Conservation (phyloP, 2,113 vertebrate genomes). For the Leucoraja erinaceus region DNA sequence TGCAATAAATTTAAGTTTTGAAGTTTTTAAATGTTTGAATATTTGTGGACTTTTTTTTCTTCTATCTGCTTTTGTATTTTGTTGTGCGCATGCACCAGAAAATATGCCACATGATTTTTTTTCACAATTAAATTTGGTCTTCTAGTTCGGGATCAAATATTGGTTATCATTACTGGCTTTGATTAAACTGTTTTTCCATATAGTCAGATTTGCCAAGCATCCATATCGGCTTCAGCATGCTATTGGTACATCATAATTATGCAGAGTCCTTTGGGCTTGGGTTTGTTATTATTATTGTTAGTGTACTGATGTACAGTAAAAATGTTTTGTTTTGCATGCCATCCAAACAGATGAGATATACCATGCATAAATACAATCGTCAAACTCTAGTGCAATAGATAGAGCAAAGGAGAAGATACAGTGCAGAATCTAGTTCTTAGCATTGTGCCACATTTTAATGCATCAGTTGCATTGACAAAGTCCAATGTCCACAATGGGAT, state of each 20-base stretch:
- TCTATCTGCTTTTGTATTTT: not conserved
- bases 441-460: too few relatives aligned
- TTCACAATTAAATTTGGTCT: not conserved
- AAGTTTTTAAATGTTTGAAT: not conserved
- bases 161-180: not conserved
- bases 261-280: not conserved
- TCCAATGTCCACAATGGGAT: too few relatives aligned
- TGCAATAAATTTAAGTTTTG: not conserved
- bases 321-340: too few relatives aligned
- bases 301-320: too few relatives aligned
- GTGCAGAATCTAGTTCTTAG: too few relatives aligned
- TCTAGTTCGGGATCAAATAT: not conserved
- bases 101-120: not conserved
- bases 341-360: too few relatives aligned
- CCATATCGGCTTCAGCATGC: not conserved
- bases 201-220: not conserved
- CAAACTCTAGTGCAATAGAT: too few relatives aligned
- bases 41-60: not conserved
- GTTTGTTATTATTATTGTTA: too few relatives aligned
- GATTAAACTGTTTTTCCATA: not conserved
- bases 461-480: too few relatives aligned
- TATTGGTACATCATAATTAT: not conserved
- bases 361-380: too few relatives aligned
- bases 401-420: too few relatives aligned
- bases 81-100: not conserved